phyloP scores from a whole-genome alignment of 2,113 vertebrate genomes.

The Heloderma charlesbogerti region DNA sequence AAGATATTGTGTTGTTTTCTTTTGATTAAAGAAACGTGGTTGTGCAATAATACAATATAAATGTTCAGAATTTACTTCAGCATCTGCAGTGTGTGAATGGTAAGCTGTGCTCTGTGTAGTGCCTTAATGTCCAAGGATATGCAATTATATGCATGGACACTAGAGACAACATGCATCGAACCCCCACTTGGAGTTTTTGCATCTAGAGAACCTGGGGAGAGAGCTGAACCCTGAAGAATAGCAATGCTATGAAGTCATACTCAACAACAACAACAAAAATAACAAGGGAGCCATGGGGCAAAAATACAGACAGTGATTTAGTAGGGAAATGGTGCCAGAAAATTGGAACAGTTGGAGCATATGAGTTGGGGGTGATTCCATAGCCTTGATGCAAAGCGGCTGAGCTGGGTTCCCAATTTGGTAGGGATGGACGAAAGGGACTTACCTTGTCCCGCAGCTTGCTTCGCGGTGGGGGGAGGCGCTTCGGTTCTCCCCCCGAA shows the following conservation, averaged over 20 bases:
- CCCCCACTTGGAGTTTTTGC: background rate
- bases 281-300: background rate
- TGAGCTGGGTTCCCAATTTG: too few species aligned
- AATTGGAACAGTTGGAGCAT: background rate
- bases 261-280: background rate
- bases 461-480: too few species aligned
- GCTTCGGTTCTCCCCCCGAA: too few species aligned
- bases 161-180: background rate
- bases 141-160: too few species aligned
- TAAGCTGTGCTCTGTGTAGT: too few species aligned
- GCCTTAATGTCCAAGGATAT: too few species aligned
- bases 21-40: background rate
- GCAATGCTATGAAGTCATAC: background rate
- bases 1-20: background rate
- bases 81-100: background rate
- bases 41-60: background rate
- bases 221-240: background rate
- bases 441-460: too few species aligned
- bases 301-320: background rate
- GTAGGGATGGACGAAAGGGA: too few species aligned
- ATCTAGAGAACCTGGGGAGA: background rate
- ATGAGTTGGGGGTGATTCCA: background rate
- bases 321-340: background rate
- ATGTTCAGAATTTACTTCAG: background rate
- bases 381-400: background rate